A percentile compares a stretch with the other conserved stretches of the same genome.
These are phyloP conservation scores for Danio jaintianensis DNA, from an alignment of 2,797 vertebrate genomes.

Conservation along the genomic window DNA sequence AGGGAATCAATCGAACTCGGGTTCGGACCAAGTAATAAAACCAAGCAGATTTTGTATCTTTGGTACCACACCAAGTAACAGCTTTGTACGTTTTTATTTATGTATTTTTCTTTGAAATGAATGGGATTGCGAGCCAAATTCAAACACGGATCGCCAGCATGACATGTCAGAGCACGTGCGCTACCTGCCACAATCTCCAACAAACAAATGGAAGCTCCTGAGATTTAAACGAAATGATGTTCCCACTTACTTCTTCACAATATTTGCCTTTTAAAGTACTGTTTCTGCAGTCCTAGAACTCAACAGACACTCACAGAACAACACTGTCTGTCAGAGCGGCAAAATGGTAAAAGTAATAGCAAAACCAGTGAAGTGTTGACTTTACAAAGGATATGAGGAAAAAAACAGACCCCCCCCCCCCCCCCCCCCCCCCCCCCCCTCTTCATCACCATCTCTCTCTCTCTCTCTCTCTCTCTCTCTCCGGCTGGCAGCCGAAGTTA, in stretches of 20 bases:
- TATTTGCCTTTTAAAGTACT: constrained; percentile 79
- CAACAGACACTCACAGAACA: constrained; percentile 51
- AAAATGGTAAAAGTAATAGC: constrained; percentile 90
- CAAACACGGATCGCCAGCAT: constrained; percentile 8
- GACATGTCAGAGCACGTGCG: background rate
- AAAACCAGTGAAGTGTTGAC: constrained; percentile 98
- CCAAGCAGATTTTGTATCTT: background rate
- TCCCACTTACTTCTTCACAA: constrained; percentile 72
- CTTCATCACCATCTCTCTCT: constrained; percentile 50
- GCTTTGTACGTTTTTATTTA: no score
- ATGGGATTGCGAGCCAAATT: constrained; percentile 12
- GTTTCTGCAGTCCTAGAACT: constrained; percentile 65
- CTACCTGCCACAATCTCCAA: constrained; percentile 20
- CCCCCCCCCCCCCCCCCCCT: constrained; percentile 52
- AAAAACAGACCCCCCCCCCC: constrained; percentile 58
- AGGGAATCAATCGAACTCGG: no score
- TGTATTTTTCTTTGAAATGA: background rate
- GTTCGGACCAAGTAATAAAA: background rate
- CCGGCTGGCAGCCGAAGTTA: constrained; percentile 94
- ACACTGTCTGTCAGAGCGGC: constrained; percentile 44
- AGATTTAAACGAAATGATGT: constrained; percentile 17
- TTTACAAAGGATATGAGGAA: constrained; percentile 91
- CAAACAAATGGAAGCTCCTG: constrained; percentile 6
- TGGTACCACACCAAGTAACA: background rate
- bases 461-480: constrained; percentile 60